phyloP scores from a whole-genome alignment of 2,888 invertebrate genomes.

The Meandrusa payeni region DNA sequence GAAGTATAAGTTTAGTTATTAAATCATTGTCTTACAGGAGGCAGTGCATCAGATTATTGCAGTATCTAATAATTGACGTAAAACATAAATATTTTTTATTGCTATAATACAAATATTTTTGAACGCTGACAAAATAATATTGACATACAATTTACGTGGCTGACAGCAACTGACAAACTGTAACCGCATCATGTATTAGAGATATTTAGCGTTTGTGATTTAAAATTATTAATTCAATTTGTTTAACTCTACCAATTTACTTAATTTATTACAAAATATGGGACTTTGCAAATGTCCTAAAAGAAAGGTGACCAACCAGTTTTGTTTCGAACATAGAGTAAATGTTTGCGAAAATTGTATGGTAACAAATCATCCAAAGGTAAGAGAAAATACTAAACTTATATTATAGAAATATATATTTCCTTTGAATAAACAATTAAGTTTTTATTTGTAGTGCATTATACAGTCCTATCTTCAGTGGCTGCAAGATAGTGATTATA shows the following conservation, averaged over 20 bases:
- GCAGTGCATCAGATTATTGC: too few relatives aligned
- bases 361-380: slow-evolving; percentile 97
- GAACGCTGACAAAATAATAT: slow-evolving; percentile 34
- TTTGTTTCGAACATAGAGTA: slow-evolving; percentile 99
- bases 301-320: slow-evolving; percentile 97
- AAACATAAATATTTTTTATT: too few relatives aligned
- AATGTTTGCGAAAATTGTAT: slow-evolving; percentile 99
- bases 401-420: too few relatives aligned
- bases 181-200: slow-evolving; percentile 20
- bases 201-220: neutral
- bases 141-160: slow-evolving; percentile 37
- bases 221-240: slow-evolving; percentile 22
- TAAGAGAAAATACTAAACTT: too few relatives aligned
- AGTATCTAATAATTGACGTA: too few relatives aligned
- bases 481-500: slow-evolving; percentile 98
- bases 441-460: slow-evolving; percentile 88
- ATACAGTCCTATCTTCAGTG: slow-evolving; percentile 99
- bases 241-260: neutral
- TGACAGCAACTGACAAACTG: slow-evolving; percentile 35
- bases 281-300: slow-evolving; percentile 99
- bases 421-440: neutral
- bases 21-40: too few relatives aligned
- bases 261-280: slow-evolving; percentile 79
- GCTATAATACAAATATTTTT: too few relatives aligned
- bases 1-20: too few relatives aligned